These are phyloP conservation scores for Clarias batrachus DNA, from an alignment of 2,113 vertebrate genomes.

Conservation along the genomic window DNA sequence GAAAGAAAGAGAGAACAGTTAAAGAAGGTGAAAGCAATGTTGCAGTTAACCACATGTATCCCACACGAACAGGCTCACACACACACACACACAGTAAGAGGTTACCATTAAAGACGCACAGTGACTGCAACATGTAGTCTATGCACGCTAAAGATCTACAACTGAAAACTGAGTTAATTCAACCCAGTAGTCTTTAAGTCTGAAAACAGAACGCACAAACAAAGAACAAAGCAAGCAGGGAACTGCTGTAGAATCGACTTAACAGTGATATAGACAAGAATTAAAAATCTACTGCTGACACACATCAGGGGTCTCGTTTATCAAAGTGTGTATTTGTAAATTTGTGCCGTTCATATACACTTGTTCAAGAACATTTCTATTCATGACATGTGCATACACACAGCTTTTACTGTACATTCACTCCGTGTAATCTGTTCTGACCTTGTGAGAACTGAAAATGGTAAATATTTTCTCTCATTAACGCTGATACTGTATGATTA, in stretches of 20 bases:
- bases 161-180: not conserved
- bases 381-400: too few species aligned
- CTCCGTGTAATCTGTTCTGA: too few species aligned
- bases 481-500: too few species aligned
- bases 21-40: slow-evolving; percentile 26
- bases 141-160: not conserved
- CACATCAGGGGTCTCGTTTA: not conserved
- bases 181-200: not conserved
- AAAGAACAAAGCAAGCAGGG: not conserved
- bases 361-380: too few species aligned
- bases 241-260: slow-evolving; percentile 12
- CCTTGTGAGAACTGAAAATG: too few species aligned
- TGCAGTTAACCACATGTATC: not conserved
- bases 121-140: not conserved
- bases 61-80: slow-evolving; percentile 11
- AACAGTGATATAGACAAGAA: not conserved
- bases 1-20: slow-evolving; percentile 25
- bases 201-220: not conserved
- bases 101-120: not conserved
- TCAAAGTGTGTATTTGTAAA: not conserved
- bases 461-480: too few species aligned
- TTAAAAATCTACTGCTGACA: not conserved
- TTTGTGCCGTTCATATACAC: not conserved
- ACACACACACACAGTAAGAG: not conserved
- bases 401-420: too few species aligned